phyloP scores from a whole-genome alignment of 2,113 vertebrate species.

The Anas platyrhynchos region DNA sequence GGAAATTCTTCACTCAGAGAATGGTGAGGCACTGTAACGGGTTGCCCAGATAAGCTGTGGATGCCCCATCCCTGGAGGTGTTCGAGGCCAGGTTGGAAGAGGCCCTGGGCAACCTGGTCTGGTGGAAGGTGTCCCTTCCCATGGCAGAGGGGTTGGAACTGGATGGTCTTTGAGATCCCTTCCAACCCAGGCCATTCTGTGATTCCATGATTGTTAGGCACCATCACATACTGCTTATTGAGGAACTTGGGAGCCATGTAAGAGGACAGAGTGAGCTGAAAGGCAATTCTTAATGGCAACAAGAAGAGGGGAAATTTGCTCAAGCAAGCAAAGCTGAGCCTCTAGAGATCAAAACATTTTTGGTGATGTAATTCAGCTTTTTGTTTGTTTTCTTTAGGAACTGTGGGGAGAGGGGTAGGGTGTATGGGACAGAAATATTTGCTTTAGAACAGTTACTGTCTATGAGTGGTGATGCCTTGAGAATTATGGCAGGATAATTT shows the following conservation, averaged over 20 bases:
- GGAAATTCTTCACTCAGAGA: too few relatives aligned
- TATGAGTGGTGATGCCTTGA: neutral
- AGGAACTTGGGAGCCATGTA: neutral
- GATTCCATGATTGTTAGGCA: neutral
- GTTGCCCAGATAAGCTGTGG: too few relatives aligned
- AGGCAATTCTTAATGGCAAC: neutral
- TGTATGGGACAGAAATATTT: neutral
- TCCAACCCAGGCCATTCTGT: too few relatives aligned
- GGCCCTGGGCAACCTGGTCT: too few relatives aligned
- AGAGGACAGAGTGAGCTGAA: neutral
- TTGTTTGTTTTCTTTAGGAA: neutral
- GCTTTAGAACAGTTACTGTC: neutral
- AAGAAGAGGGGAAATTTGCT: neutral
- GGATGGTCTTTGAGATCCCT: too few relatives aligned
- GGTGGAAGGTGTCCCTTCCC: too few relatives aligned
- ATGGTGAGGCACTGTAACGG: too few relatives aligned
- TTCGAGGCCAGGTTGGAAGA: too few relatives aligned
- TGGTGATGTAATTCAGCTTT: neutral
- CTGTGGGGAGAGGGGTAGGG: neutral
- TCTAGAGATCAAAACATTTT: neutral
- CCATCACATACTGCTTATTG: neutral
- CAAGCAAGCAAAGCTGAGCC: neutral
- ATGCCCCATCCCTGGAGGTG: too few relatives aligned
- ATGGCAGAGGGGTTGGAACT: too few relatives aligned
- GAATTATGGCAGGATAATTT: neutral